Evolutionary conservation across 2,113 vertebrate genomes (phyloP), one percentile per base, ranked within the genome.

Genomic region (Alexandromys fortis): DNA sequence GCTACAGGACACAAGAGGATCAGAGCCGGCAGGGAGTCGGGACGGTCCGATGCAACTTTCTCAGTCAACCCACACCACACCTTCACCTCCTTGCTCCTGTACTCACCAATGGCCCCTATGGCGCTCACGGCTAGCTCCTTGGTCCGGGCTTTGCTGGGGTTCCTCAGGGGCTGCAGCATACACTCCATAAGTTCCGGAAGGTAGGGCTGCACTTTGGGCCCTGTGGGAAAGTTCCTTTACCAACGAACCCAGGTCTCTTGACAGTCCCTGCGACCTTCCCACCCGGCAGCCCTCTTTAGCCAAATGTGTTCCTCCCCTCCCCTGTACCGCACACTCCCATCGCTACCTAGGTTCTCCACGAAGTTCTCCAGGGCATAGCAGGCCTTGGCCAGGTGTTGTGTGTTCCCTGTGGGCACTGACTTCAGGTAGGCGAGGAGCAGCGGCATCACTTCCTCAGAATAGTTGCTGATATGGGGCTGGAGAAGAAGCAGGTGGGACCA

Each of bases 311-410:
- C 28, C 24, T 55, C 28, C 4, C 81, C 22, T 45, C 30, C 89
- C 81, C 67, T 3, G 1, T 4, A 11, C 1, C 9, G 33, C 47
- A 61, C 19, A 68, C 6, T 21, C 38, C 45, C 87, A 47, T 83
- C 63, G 47, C 19, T 95, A 99, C 99, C 99, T 7, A 99, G 98
- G 94, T 99, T 99, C 97, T 99, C 99, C 97, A 99, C 98, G 67
- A 99, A 99, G 98, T 99, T 99, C 98, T 99, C 99, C 70, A 99
- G 98, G 12, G 99, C 99, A 14, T 99, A 99, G 98, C 99, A 99
- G 63, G 99, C 99, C 96, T 99, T 99, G 3, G 99, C 99, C 73
- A 99, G 97, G 67, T 99, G 99, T 42, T 98, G 98, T 0, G 98
- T 98, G 83, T 98, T 98, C 68, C 98, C 97, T 1, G 98, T 96